Evolutionary conservation across 2,113 vertebrate species (phyloP).

Genomic region (Marmota flaviventris): DNA sequence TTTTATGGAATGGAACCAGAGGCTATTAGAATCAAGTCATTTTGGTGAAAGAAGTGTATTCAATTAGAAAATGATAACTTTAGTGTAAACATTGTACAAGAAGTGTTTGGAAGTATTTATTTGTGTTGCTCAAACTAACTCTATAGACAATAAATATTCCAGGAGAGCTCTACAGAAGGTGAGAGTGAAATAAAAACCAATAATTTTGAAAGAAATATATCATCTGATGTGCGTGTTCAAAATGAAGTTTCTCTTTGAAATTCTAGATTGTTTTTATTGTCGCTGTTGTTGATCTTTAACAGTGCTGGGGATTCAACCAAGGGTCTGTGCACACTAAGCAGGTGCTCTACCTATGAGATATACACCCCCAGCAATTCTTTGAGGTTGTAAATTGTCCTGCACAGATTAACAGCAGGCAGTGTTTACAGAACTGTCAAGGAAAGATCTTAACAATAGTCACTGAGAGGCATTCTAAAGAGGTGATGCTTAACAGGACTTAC

Average conservation of each 20-base stretch:
- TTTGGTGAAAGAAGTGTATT: neutral
- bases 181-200: neutral
- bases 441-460: neutral
- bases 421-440: neutral
- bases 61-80: neutral
- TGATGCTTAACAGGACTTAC: neutral
- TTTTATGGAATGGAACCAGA: neutral
- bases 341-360: neutral
- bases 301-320: neutral
- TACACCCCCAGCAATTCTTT: neutral
- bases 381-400: neutral
- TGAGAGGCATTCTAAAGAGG: neutral
- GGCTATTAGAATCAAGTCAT: neutral
- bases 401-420: neutral
- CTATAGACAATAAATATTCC: neutral
- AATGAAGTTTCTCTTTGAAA: neutral
- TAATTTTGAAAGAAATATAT: slow-evolving; percentile 11
- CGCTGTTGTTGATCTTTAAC: neutral
- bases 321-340: neutral
- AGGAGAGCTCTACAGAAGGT: neutral
- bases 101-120: neutral
- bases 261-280: neutral
- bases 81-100: neutral
- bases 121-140: neutral
- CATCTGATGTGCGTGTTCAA: neutral